Percentiles rank a stretch among this genome's conserved stretches.
Evolutionary conservation across 23 tunicate species (phyloP).

Genomic region (Styela plicata): DNA sequence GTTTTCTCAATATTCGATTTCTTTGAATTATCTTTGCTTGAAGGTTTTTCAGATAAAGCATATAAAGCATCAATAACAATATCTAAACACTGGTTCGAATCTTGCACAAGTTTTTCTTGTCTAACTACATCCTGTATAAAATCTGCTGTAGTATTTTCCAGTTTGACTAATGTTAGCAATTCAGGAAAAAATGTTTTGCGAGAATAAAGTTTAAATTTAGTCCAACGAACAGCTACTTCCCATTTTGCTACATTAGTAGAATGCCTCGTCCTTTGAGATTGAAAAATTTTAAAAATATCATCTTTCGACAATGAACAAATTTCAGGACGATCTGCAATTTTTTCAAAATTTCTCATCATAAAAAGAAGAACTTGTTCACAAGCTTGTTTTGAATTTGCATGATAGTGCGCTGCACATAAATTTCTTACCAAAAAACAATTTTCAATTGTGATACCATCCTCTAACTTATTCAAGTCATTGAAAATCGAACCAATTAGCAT

Average conservation of each 20-base stretch:
- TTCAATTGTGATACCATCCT: background rate
- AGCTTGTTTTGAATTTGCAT: background rate
- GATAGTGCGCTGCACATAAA: background rate
- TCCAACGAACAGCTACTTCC: conserved; percentile 37
- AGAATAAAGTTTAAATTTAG: conserved; percentile 17
- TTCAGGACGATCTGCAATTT: background rate
- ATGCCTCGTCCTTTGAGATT: background rate
- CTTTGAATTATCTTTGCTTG: too few species aligned
- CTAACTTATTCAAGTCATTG: background rate
- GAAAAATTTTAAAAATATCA: background rate
- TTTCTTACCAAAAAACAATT: conserved; percentile 3
- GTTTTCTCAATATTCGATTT: background rate
- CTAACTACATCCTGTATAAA: conserved; percentile 2
- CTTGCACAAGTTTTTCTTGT: background rate
- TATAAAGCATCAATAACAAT: background rate
- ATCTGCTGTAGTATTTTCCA: background rate
- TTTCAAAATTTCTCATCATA: conserved; percentile 1
- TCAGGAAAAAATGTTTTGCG: conserved; percentile 29
- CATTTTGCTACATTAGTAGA: background rate
- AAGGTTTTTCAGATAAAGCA: background rate
- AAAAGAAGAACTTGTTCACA: background rate
- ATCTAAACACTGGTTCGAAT: background rate
- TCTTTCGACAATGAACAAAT: background rate
- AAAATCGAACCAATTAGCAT: background rate
- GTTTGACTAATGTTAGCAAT: background rate